Evolutionary conservation across 2,888 invertebrate species (phyloP).

Genomic region (Cryptocheilus praepositus): DNA sequence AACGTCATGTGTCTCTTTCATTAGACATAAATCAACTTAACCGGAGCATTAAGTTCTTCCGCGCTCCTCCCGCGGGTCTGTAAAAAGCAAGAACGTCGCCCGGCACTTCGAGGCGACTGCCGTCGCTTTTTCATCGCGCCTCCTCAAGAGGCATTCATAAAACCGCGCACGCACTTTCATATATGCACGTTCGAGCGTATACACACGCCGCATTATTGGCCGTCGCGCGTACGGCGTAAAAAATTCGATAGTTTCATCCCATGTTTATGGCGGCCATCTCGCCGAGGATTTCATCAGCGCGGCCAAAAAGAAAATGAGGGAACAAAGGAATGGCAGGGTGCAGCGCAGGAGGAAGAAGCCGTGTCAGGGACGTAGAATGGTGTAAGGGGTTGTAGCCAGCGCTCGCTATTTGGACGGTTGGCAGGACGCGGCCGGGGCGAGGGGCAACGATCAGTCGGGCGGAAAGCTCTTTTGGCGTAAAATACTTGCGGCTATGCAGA

Average conservation of each 20-base stretch:
- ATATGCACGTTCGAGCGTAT: too few relatives aligned
- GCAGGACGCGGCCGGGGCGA: background rate
- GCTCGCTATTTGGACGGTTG: too few relatives aligned
- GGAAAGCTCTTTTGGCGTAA: constrained; percentile 38
- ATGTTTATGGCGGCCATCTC: constrained; percentile 38
- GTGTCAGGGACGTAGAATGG: too few relatives aligned
- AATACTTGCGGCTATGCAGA: constrained; percentile 45
- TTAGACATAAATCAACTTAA: background rate
- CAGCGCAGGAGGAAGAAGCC: too few relatives aligned
- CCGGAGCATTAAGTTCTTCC: constrained; percentile 1
- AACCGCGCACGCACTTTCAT: background rate
- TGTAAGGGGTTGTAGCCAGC: too few relatives aligned
- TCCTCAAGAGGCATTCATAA: background rate
- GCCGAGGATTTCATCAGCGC: constrained; percentile 49
- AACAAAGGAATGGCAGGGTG: too few relatives aligned
- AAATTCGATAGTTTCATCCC: constrained; percentile 46
- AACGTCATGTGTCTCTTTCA: background rate
- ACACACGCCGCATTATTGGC: too few relatives aligned
- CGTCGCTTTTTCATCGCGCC: background rate
- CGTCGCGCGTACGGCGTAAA: constrained; percentile 4
- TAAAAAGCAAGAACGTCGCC: background rate
- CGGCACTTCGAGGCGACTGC: background rate
- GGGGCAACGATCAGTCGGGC: constrained; percentile 28
- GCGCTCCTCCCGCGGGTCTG: background rate
- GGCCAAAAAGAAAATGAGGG: background rate